phyloP scores from a whole-genome alignment of 1,140 invertebrate genomes.

The Eciton burchellii region DNA sequence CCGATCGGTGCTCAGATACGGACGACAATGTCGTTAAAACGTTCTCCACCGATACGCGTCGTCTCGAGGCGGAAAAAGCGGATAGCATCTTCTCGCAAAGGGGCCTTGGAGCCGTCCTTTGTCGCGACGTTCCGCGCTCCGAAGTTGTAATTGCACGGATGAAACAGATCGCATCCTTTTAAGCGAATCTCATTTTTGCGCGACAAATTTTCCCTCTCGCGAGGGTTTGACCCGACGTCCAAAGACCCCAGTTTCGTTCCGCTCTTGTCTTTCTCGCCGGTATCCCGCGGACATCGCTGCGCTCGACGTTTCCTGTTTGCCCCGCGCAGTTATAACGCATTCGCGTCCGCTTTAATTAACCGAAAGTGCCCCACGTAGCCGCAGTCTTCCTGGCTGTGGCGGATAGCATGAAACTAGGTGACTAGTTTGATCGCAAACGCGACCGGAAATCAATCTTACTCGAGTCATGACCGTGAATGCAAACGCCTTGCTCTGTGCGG shows the following conservation, averaged over 20 bases:
- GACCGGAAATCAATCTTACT: slow-evolving; percentile 57
- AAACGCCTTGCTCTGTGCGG: slow-evolving; percentile 24
- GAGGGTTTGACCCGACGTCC: too few relatives aligned
- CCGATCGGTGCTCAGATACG: background rate
- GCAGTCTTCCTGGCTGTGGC: background rate
- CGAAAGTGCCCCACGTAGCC: slow-evolving; percentile 19
- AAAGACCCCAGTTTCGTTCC: background rate
- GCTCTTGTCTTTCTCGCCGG: too few relatives aligned
- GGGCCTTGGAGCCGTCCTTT: too few relatives aligned
- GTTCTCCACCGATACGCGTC: background rate
- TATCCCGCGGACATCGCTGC: too few relatives aligned
- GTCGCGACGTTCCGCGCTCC: too few relatives aligned
- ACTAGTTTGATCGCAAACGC: slow-evolving; percentile 45
- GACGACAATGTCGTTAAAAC: background rate
- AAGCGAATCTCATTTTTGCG: too few relatives aligned
- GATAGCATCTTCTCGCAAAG: background rate
- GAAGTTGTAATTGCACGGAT: too few relatives aligned
- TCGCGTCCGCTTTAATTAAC: slow-evolving; percentile 23
- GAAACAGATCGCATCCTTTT: too few relatives aligned
- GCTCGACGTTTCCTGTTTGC: background rate
- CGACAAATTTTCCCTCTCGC: too few relatives aligned
- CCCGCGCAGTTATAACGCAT: background rate
- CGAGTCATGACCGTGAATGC: slow-evolving; percentile 37
- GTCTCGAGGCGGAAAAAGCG: background rate
- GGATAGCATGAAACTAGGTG: slow-evolving; percentile 24